phyloP scores from a whole-genome alignment of 2,113 vertebrate species.

The Pagrus major region DNA sequence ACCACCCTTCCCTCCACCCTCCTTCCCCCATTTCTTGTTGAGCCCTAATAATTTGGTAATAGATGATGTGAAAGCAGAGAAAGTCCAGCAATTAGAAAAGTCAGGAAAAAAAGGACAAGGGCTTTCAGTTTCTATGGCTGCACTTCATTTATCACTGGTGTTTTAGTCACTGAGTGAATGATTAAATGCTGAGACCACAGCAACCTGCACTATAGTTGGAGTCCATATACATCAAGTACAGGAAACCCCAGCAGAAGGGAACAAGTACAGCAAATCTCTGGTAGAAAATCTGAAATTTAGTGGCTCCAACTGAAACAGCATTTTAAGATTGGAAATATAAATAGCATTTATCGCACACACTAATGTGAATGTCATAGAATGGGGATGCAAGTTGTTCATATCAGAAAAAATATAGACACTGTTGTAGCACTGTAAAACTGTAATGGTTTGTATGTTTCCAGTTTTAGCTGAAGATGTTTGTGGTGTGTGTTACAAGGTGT shows the following conservation, averaged over 20 bases:
- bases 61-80: slow-evolving; percentile 89
- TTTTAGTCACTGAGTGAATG: slow-evolving; percentile 33
- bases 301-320: not conserved
- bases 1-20: slow-evolving; percentile 72
- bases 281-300: not conserved
- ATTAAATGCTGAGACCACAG: slow-evolving; percentile 36
- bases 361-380: not conserved
- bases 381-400: not conserved
- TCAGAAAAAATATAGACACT: not conserved
- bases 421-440: slow-evolving; percentile 22
- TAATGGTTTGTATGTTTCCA: slow-evolving; percentile 17
- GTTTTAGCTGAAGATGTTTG: slow-evolving; percentile 52
- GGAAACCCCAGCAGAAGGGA: slow-evolving; percentile 1
- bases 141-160: slow-evolving; percentile 66
- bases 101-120: slow-evolving; percentile 32
- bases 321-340: not conserved
- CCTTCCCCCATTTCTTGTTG: slow-evolving; percentile 68
- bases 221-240: not conserved
- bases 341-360: not conserved
- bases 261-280: not conserved
- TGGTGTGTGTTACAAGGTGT: slow-evolving; percentile 64
- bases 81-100: slow-evolving; percentile 81
- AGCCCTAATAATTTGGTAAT: slow-evolving; percentile 87
- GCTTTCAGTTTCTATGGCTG: slow-evolving; percentile 49
- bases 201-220: slow-evolving; percentile 4